Evolutionary conservation across 2,888 invertebrate species (phyloP).

Genomic region (Platypus cylindrus): DNA sequence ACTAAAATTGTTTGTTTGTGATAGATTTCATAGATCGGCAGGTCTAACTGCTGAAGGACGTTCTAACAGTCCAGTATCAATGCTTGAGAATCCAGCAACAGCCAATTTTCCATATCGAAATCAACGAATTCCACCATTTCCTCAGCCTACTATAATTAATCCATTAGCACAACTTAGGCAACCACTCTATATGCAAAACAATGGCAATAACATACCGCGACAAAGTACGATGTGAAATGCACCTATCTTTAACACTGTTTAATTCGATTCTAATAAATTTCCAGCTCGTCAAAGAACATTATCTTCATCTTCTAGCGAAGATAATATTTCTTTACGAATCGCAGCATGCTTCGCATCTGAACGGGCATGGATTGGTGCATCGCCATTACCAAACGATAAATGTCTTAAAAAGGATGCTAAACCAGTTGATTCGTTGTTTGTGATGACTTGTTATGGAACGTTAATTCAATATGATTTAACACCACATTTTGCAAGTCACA

Average conservation of each 20-base stretch:
- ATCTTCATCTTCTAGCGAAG: slow-evolving; percentile 53
- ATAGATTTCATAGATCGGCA: slow-evolving; percentile 83
- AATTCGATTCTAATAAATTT: slow-evolving; percentile 1
- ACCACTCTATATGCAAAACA: slow-evolving; percentile 40
- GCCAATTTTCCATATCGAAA: slow-evolving; percentile 62
- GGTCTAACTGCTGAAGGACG: slow-evolving; percentile 65
- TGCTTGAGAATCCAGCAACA: slow-evolving; percentile 31
- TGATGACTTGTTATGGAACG: slow-evolving; percentile 79
- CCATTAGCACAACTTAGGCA: slow-evolving; percentile 82
- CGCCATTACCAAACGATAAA: slow-evolving; percentile 22
- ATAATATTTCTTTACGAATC: slow-evolving; percentile 60
- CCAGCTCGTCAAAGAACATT: slow-evolving; percentile 50
- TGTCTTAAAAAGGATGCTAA: slow-evolving; percentile 34
- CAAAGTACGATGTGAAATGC: slow-evolving; percentile 32
- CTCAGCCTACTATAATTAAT: slow-evolving; percentile 64
- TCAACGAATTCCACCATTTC: slow-evolving; percentile 84
- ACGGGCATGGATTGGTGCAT: slow-evolving; percentile 51
- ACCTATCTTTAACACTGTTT: neutral
- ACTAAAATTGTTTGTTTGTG: neutral
- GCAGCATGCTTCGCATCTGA: slow-evolving; percentile 68
- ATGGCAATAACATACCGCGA: slow-evolving; percentile 39
- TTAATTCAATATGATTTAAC: slow-evolving; percentile 82
- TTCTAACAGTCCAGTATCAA: slow-evolving; percentile 55
- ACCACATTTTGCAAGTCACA: slow-evolving; percentile 51
- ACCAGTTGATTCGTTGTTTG: slow-evolving; percentile 73